Conservation (phyloP, 2,888 invertebrate genomes). For the Flexamia atlantica region DNA sequence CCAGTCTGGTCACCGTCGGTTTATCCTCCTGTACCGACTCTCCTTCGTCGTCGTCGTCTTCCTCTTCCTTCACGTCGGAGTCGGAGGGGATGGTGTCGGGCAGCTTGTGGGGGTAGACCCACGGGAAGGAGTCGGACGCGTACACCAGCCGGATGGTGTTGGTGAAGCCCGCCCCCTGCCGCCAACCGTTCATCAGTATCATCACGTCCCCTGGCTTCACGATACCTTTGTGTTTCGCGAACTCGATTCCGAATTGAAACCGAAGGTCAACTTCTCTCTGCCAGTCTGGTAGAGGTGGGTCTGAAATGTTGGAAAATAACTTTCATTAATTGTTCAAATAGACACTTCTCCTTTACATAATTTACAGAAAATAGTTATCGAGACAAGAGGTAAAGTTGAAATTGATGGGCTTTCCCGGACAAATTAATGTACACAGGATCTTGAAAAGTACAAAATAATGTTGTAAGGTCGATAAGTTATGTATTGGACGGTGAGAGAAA, state of each 20-base stretch:
- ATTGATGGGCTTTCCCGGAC: no score
- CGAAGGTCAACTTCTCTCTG: slow-evolving; percentile 79
- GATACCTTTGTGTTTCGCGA: slow-evolving; percentile 81
- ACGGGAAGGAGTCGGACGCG: slow-evolving; percentile 71
- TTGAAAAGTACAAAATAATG: no score
- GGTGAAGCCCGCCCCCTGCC: slow-evolving; percentile 82
- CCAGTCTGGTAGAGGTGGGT: slow-evolving; percentile 77
- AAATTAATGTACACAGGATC: no score
- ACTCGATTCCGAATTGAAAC: slow-evolving; percentile 79
- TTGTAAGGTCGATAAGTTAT: no score
- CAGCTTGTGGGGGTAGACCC: slow-evolving; percentile 66
- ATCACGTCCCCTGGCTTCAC: slow-evolving; percentile 83
- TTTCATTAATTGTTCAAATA: no score
- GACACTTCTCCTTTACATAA: no score
- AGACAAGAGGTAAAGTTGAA: no score
- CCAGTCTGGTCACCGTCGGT: neutral
- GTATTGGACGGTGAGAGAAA: no score
- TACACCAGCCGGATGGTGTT: slow-evolving; percentile 83
- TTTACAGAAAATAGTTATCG: no score
- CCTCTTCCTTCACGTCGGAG: neutral
- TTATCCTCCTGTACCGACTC: neutral
- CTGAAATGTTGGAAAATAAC: slow-evolving; percentile 69
- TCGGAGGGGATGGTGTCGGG: slow-evolving; percentile 27
- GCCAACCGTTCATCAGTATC: slow-evolving; percentile 85
- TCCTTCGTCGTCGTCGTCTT: neutral